phyloP scores from a whole-genome alignment of 2,113 vertebrate species.

The Nansenia antarctica region DNA sequence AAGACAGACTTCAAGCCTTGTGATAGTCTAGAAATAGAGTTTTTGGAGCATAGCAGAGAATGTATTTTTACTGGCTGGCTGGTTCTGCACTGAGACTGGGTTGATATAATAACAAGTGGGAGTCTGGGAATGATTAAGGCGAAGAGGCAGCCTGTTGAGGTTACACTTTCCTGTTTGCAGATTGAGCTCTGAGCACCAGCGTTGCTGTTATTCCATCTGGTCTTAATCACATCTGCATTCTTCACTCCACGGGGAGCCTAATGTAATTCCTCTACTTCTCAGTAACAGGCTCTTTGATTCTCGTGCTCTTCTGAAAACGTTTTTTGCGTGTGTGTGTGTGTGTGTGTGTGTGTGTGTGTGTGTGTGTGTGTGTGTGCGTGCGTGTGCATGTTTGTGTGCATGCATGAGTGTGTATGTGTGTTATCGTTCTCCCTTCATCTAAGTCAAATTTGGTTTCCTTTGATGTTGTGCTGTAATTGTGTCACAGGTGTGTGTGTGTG shows the following conservation, averaged over 20 bases:
- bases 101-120: conserved; percentile 78
- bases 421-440: conserved; percentile 11
- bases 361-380: conserved; percentile 3
- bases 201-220: conserved; percentile 87
- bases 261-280: conserved; percentile 76
- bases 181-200: conserved; percentile 81
- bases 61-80: conserved; percentile 68
- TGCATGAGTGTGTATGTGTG: no score
- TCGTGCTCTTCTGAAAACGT: conserved; percentile 46
- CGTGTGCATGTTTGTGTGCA: conserved; percentile 8
- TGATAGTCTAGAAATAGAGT: conserved; percentile 44
- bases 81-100: conserved; percentile 56
- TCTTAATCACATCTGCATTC: conserved; percentile 86
- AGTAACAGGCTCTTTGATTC: conserved; percentile 75
- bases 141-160: conserved; percentile 78
- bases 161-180: conserved; percentile 88
- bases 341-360: not conserved
- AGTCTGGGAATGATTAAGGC: conserved; percentile 83
- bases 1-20: conserved; percentile 28
- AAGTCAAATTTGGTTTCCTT: conserved; percentile 8
- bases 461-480: conserved; percentile 18
- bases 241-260: conserved; percentile 77
- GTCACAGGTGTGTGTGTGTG: conserved; percentile 19
- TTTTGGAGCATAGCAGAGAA: conserved; percentile 53
- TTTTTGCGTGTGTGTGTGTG: conserved; percentile 27